Conservation (phyloP, 2,888 invertebrate species). For the Meteorus colon region DNA sequence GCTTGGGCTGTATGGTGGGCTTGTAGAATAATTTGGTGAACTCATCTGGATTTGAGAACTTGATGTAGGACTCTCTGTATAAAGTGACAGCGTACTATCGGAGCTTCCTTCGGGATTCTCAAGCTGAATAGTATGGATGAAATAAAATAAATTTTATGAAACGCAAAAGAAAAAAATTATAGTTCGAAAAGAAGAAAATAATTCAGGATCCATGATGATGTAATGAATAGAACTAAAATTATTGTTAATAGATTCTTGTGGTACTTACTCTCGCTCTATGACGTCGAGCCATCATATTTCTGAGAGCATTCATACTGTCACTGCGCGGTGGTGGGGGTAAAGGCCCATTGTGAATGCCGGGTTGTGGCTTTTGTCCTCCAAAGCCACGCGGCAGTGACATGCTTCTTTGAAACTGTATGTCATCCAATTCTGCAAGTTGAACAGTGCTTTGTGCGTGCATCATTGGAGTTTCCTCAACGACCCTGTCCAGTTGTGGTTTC, state of each 20-base stretch:
- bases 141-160: constrained; percentile 50
- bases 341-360: constrained; percentile 60
- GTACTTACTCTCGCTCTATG: constrained; percentile 67
- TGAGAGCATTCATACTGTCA: constrained; percentile 71
- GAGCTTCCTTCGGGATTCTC: constrained; percentile 66
- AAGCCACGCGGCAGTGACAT: constrained; percentile 73
- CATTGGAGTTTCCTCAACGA: constrained; percentile 63
- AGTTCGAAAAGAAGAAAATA: not conserved
- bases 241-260: constrained; percentile 38
- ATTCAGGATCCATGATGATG: constrained; percentile 27
- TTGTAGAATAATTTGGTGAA: constrained; percentile 65
- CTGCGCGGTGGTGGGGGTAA: constrained; percentile 71
- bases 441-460: constrained; percentile 65
- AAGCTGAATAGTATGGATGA: constrained; percentile 56
- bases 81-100: constrained; percentile 67
- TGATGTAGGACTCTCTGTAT: constrained; percentile 64
- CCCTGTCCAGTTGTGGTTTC: constrained; percentile 64
- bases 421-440: constrained; percentile 64
- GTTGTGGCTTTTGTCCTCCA: constrained; percentile 66
- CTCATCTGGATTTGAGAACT: constrained; percentile 66
- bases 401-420: constrained; percentile 70
- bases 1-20: constrained; percentile 66
- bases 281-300: constrained; percentile 69
- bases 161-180: constrained; percentile 42
- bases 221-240: not conserved